Evolutionary conservation across 2,888 invertebrate species (phyloP).

Genomic region (Osedax fenrisi): DNA sequence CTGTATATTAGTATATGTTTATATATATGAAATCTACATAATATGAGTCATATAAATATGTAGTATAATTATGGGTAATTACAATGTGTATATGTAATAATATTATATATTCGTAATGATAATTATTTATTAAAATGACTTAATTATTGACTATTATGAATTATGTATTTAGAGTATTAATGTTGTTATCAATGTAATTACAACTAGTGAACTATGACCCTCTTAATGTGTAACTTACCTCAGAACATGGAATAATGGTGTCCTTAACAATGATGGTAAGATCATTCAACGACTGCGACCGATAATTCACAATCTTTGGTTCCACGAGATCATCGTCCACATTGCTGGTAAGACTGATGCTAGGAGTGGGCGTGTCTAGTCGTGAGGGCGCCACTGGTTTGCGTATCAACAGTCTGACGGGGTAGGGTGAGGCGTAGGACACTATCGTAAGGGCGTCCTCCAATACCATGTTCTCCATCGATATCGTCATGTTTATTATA

Average conservation of each 20-base stretch:
- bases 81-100: too few relatives aligned
- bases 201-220: too few relatives aligned
- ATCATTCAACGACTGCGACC: slow-evolving; percentile 66
- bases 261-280: slow-evolving; percentile 56
- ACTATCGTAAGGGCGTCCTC: slow-evolving; percentile 79
- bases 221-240: not conserved
- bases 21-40: too few relatives aligned
- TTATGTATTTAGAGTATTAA: too few relatives aligned
- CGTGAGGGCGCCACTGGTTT: slow-evolving; percentile 38
- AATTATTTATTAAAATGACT: too few relatives aligned
- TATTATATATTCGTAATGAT: too few relatives aligned
- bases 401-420: slow-evolving; percentile 53
- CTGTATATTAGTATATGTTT: too few relatives aligned
- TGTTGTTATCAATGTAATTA: too few relatives aligned
- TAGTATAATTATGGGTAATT: too few relatives aligned
- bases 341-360: slow-evolving; percentile 23
- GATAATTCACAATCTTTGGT: slow-evolving; percentile 59
- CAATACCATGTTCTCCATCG: slow-evolving; percentile 73
- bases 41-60: too few relatives aligned
- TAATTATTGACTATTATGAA: too few relatives aligned
- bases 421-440: slow-evolving; percentile 77
- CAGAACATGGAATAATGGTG: not conserved
- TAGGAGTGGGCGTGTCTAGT: slow-evolving; percentile 50
- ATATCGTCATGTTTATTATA: slow-evolving; percentile 72
- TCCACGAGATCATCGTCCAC: slow-evolving; percentile 31